These are phyloP conservation scores for Drosophila pseudotalamancana DNA, from an alignment of 2,888 invertebrate species.

Conservation along the genomic window DNA sequence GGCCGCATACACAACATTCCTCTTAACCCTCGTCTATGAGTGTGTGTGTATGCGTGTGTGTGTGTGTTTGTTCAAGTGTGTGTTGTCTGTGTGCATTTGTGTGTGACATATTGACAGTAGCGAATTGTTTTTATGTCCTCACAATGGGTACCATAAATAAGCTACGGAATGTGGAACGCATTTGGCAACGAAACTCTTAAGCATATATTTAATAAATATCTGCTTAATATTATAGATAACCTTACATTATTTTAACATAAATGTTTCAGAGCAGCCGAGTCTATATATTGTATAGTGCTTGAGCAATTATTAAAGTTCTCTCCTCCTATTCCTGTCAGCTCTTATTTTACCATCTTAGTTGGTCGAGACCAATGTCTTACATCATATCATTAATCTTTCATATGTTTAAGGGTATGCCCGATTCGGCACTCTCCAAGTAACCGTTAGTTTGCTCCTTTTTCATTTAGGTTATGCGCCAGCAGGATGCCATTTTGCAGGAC, in stretches of 20 bases:
- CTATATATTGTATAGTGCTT: no score
- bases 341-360: no score
- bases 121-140: constrained; percentile 25
- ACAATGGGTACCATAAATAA: not conserved
- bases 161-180: not conserved
- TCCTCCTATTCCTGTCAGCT: no score
- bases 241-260: no score
- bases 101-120: constrained; percentile 65
- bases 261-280: no score
- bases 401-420: no score
- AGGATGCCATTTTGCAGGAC: constrained; percentile 8
- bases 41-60: not conserved
- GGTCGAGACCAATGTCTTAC: no score
- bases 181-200: not conserved
- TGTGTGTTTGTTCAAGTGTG: not conserved
- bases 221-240: not conserved
- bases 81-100: not conserved
- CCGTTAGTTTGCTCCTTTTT: not conserved
- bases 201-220: not conserved
- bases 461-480: constrained; percentile 30
- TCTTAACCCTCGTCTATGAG: constrained; percentile 7
- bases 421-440: not conserved
- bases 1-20: not conserved
- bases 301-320: no score
- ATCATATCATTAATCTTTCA: no score